Conservation (phyloP, 1,140 invertebrate genomes). For the Lethrus apterus region DNA sequence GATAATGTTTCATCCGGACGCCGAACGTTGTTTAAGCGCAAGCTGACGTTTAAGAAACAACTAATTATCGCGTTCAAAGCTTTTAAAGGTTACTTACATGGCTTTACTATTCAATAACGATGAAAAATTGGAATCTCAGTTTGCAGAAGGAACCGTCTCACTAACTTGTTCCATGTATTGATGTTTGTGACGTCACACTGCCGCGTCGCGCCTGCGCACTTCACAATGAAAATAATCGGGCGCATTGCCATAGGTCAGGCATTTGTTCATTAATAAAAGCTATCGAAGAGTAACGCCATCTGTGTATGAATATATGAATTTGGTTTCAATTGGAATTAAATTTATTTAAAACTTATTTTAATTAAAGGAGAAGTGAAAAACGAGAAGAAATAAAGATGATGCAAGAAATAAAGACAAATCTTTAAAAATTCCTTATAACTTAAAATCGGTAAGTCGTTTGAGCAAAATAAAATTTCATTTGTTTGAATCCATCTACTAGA, state of each 20-base stretch:
- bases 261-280: conserved; percentile 2
- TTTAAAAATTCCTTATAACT: no score
- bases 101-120: conserved; percentile 8
- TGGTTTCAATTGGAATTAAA: no score
- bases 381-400: no score
- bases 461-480: no score
- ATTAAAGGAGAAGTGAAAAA: no score
- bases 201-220: conserved; percentile 25
- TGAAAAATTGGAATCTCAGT: conserved; percentile 17
- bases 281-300: neutral
- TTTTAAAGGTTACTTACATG: conserved; percentile 25
- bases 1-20: no score
- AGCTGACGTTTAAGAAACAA: neutral
- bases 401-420: no score
- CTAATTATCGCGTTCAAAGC: neutral
- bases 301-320: no score
- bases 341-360: no score
- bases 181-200: conserved; percentile 32
- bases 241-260: conserved; percentile 20
- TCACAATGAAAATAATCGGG: neutral
- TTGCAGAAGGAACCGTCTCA: conserved; percentile 15
- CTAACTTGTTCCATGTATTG: conserved; percentile 22
- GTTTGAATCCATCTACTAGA: no score
- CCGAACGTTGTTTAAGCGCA: no score
- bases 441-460: no score